phyloP scores from a whole-genome alignment of 2,113 vertebrate species.

The Stercorarius parasiticus region DNA sequence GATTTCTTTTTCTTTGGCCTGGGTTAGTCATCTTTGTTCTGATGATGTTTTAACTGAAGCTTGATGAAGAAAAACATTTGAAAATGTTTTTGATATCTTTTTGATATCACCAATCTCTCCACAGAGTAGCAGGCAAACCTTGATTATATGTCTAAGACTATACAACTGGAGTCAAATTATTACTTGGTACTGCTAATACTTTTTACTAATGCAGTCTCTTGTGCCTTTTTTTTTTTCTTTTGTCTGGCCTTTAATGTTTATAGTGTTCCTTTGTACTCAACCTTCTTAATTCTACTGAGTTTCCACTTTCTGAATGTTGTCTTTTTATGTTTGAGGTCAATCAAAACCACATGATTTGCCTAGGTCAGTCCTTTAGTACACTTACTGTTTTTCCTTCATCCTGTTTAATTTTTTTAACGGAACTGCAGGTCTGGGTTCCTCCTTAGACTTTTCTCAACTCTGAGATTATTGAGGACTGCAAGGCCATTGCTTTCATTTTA shows the following conservation, averaged over 20 bases:
- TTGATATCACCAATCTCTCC: not conserved
- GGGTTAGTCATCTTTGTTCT: not conserved
- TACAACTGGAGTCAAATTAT: not conserved
- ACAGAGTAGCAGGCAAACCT: not conserved
- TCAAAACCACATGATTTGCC: not conserved
- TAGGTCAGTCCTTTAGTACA: not conserved
- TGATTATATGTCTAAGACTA: not conserved
- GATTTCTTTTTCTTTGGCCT: not conserved
- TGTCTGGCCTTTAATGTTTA: not conserved
- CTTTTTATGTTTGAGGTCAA: not conserved
- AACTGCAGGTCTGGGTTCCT: not conserved
- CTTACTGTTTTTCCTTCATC: not conserved
- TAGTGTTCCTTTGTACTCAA: not conserved
- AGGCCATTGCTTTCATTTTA: not conserved
- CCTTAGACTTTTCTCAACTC: not conserved
- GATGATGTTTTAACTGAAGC: not conserved
- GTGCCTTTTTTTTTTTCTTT: not conserved
- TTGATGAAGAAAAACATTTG: not conserved
- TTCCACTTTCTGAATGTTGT: not conserved
- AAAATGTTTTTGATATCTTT: not conserved
- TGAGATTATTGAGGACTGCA: not conserved
- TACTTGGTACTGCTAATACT: not conserved
- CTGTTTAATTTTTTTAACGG: not conserved
- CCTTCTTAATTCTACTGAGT: not conserved
- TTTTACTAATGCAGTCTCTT: not conserved